Base-by-base conservation (phyloP, 2,888 invertebrate species). In the Mesodorylaimus sp. region DNA sequence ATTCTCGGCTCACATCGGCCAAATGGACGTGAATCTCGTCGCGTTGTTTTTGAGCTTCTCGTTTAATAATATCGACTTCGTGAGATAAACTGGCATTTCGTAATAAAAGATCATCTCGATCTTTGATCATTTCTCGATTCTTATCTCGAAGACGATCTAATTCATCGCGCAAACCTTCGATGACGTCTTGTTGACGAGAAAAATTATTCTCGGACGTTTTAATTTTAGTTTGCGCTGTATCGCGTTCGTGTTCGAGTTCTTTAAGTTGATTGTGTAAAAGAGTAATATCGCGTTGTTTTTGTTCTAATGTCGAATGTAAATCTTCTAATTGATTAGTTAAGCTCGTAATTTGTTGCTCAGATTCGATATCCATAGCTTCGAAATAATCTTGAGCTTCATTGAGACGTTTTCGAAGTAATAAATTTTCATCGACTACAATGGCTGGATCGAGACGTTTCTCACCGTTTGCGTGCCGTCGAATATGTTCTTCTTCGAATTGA, bases 1-100 rank as follows among this genome's bases (percentile, higher is more conserved):
- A 23, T 21, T 39, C 41, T n/a, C 21, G 7, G n/a, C n/a, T n/a
- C n/a, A n/a, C n/a, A n/a, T 23, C 41, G 10, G 41, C 41, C 41
- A 39, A 16, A 39, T 39, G 10, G 7, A 39, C 16, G 10, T 39
- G 41, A 39, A 39, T 39, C 13, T n/a, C 7, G 7, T 39, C 13
- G 7, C 21, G 13, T 7, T 39, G n/a, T 7, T 7, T 7, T 16
- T 48, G 36, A 2, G 46, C n/a, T 16, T 51, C 43, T 27, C 51
- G 45, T 46, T 52, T 54, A 5, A 28, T 26, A 19, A 52, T 52
- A 45, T 61, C 59, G n/a, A 63, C 26, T 50, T 65, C 59, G 50
- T 65, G 64, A 2, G 61, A 64, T 19, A 67, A 56, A 51, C 65
- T 63, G 5, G 66, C 66, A 57, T 66, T 68, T 1, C 64, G 53